These are phyloP conservation scores for Rhea pennata DNA, from an alignment of 2,113 vertebrate species.

Conservation along the genomic window DNA sequence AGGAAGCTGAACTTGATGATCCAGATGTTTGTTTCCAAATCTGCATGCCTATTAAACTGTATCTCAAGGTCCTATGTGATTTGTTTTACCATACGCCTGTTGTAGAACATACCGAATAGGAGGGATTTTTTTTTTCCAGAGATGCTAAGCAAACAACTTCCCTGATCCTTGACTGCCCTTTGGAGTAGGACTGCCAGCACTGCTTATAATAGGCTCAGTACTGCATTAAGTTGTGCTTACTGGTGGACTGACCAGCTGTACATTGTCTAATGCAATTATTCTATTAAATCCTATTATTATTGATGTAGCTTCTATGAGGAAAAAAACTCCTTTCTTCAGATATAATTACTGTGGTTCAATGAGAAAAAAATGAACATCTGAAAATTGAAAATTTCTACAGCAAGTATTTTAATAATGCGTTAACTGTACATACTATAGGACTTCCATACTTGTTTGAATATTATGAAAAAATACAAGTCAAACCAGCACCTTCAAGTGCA, in stretches of 20 bases:
- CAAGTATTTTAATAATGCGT: not conserved
- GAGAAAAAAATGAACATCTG: not conserved
- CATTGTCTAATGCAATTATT: conserved; percentile 37
- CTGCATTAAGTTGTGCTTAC: conserved; percentile 1
- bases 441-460: not conserved
- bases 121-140: not conserved
- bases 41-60: not conserved
- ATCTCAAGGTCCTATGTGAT: not conserved
- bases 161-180: conserved; percentile 37
- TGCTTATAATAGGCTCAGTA: conserved; percentile 41
- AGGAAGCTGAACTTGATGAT: not conserved
- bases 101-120: not conserved
- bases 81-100: fast-evolving
- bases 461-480: not conserved
- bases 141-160: conserved; percentile 7
- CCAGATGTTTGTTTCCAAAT: not conserved
- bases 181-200: not conserved
- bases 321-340: not conserved
- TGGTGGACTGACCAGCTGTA: not conserved
- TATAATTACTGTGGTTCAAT: not conserved
- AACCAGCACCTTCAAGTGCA: not conserved
- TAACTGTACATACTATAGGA: not conserved
- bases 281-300: conserved; percentile 1
- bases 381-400: not conserved
- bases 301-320: not conserved